phyloP scores from a whole-genome alignment of 2,888 invertebrate species.

The Drosophila mimetica region DNA sequence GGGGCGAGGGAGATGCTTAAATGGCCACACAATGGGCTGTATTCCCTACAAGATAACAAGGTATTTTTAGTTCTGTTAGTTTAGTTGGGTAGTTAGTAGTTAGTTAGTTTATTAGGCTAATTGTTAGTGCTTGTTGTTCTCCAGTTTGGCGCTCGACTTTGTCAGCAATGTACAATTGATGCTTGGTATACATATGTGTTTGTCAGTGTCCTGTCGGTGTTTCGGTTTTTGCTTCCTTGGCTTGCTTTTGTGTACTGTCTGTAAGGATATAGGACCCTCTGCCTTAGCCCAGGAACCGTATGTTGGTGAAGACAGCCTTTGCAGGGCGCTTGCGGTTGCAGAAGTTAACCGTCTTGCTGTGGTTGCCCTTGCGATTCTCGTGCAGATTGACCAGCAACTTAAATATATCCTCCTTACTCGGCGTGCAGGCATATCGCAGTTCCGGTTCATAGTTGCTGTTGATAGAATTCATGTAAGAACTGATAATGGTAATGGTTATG shows the following conservation, averaged over 20 bases:
- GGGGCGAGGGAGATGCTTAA: neutral
- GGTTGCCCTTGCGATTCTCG: constrained; percentile 86
- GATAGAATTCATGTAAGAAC: constrained; percentile 80
- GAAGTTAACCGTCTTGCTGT: constrained; percentile 86
- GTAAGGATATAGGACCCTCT: no score
- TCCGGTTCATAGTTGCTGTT: constrained; percentile 86
- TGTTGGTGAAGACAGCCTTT: constrained; percentile 87
- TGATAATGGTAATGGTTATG: constrained; percentile 72
- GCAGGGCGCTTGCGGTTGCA: constrained; percentile 88
- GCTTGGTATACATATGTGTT: constrained; percentile 76
- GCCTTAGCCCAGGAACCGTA: constrained; percentile 86
- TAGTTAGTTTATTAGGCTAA: constrained; percentile 35
- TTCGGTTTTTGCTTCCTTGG: neutral
- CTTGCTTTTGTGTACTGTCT: constrained; percentile 4
- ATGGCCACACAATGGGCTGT: constrained; percentile 7
- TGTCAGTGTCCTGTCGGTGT: constrained; percentile 29
- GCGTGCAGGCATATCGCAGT: constrained; percentile 87
- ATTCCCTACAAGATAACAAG: constrained; percentile 16
- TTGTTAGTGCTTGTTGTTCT: constrained; percentile 73
- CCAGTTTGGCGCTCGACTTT: constrained; percentile 69
- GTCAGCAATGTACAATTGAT: constrained; percentile 77
- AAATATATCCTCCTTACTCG: constrained; percentile 87
- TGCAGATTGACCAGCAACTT: constrained; percentile 87
- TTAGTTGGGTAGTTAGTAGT: constrained; percentile 18
- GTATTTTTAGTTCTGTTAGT: constrained; percentile 20